phyloP scores from a whole-genome alignment of 2,113 vertebrate genomes.

The Ahaetulla prasina region DNA sequence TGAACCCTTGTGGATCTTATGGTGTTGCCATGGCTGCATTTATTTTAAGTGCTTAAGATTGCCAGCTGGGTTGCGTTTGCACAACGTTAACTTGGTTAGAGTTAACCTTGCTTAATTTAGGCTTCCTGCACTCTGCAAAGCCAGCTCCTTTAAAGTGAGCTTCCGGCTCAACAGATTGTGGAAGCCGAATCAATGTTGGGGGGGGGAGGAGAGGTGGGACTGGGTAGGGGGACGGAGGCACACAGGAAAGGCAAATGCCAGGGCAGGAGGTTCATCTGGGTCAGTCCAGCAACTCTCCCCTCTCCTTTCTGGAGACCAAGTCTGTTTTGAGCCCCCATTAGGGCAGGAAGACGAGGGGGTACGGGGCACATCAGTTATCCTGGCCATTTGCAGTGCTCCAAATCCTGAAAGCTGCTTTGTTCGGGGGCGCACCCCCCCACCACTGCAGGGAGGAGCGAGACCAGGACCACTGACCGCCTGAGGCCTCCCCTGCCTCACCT shows the following conservation, averaged over 20 bases:
- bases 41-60: not conserved
- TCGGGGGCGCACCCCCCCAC: not conserved
- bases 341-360: not conserved
- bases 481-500: slow-evolving; percentile 71
- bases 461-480: not conserved
- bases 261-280: too few species aligned
- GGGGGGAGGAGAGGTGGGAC: too few species aligned
- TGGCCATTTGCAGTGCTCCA: not conserved
- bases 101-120: not conserved
- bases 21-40: not conserved
- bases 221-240: too few species aligned
- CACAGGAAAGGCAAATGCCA: too few species aligned
- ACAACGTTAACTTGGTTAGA: not conserved
- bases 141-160: too few species aligned
- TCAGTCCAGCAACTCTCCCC: too few species aligned
- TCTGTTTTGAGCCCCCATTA: too few species aligned
- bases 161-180: not conserved
- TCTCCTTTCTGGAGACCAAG: too few species aligned
- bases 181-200: not conserved
- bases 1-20: not conserved
- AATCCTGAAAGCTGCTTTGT: not conserved
- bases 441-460: not conserved
- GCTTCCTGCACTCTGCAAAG: not conserved
- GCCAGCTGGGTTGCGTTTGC: not conserved
- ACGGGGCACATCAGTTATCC: not conserved